Evolutionary conservation across 2,888 invertebrate species (phyloP), one percentile per base, ranked within the genome.

Genomic region (Labia minor): DNA sequence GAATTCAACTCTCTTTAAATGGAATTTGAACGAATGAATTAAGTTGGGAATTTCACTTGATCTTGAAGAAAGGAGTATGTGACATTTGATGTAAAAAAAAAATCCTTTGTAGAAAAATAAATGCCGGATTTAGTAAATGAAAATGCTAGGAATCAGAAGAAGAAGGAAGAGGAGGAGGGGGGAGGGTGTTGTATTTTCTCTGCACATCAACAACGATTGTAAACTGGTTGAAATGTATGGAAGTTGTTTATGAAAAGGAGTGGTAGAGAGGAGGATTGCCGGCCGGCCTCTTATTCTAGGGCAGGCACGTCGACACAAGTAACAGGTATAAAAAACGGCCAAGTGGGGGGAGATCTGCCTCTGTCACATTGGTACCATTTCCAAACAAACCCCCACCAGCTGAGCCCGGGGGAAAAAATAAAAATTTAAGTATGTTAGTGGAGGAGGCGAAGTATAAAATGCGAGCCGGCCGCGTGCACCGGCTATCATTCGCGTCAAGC

Each of bases 381-480:
- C 49, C 49, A 49, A 49, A 49, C 49, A 49, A 49, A 49, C 49
- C 49, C 49, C 49, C 49, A 49, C 49, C 49, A 49, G 49, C 4
- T 14, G 8, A 49, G 49, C 8, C 49, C 49, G 49, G 49, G 49
- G 49, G 49, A 49, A 49, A 49, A 49, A 49, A 49, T 49, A 49
- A 49, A 49, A 49, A 10, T 49, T 49, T 49, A 49, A 49, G 49
- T 49, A 49, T 49, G 49, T 49, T 49, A 49, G n/a, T n/a, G 49
- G 49, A 49, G 49, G 49, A 49, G 26, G 18, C 20, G 33, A 21
- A n/a, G 49, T 61, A 8, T 49, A 61, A 10, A 19, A 26, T 68
- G 16, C 66, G 67, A 37, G 67, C 65, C 64, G 63, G 65, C 65
- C 49, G 21, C 21, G 62, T 37, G 62, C 66, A 65, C 26, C 65